Evolutionary conservation across 2,888 invertebrate genomes (phyloP).

Genomic region (Drosophila paracracens): DNA sequence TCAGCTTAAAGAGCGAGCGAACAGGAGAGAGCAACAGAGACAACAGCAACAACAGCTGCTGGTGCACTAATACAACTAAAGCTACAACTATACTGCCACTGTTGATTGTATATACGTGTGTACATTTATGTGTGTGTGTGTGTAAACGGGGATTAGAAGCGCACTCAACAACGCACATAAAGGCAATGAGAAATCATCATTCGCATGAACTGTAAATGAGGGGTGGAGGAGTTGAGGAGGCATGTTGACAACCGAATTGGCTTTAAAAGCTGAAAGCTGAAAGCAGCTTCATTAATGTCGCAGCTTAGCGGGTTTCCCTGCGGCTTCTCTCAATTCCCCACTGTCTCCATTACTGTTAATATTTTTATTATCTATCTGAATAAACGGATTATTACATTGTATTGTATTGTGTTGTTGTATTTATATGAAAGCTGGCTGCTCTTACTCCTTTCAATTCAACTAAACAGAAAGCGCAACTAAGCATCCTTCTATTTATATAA

Average conservation of each 20-base stretch:
- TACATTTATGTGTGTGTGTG: not conserved
- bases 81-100: not conserved
- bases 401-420: not conserved
- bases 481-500: not conserved
- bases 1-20: not conserved
- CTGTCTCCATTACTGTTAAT: constrained; percentile 35
- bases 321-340: constrained; percentile 54
- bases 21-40: not conserved
- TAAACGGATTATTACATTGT: constrained; percentile 61
- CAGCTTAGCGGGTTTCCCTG: constrained; percentile 51
- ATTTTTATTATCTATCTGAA: constrained; percentile 14
- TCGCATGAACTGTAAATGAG: not conserved
- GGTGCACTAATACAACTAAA: not conserved
- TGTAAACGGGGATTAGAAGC: constrained; percentile 5
- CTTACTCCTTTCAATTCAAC: not conserved
- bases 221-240: not conserved
- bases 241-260: constrained; percentile 9
- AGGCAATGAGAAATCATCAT: not conserved
- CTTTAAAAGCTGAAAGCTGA: constrained; percentile 4
- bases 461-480: not conserved
- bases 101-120: not conserved
- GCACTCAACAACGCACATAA: constrained; percentile 6
- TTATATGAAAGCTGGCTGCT: not conserved
- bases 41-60: not conserved
- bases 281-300: constrained; percentile 38